Percentiles rank a stretch among this genome's conserved stretches.
Evolutionary conservation across 2,113 vertebrate species (phyloP).

Genomic region (Oncorhynchus keta): DNA sequence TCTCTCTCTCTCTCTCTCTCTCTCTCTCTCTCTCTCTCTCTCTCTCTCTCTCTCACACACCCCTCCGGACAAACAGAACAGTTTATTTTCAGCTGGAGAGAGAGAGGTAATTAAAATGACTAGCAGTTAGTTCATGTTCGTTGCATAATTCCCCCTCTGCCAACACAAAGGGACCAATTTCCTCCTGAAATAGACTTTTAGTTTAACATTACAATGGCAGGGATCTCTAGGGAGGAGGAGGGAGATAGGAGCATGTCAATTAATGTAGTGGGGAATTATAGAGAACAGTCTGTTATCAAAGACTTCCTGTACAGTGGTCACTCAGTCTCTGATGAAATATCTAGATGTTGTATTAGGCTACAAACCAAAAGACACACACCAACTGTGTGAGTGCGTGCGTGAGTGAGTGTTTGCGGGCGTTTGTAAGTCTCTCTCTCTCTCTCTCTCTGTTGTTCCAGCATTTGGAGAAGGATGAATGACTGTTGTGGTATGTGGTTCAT

Average conservation of each 20-base stretch:
- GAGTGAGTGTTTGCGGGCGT: too few relatives aligned
- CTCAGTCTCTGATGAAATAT: not conserved
- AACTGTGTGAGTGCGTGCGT: too few relatives aligned
- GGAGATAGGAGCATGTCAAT: slow-evolving; percentile 64
- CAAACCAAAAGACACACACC: too few relatives aligned
- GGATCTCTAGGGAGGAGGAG: slow-evolving; percentile 50
- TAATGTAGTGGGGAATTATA: slow-evolving; percentile 56
- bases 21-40: slow-evolving; percentile 31
- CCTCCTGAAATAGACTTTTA: slow-evolving; percentile 60
- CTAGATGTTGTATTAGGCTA: too few relatives aligned
- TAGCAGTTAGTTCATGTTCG: slow-evolving; percentile 47
- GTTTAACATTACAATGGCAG: slow-evolving; percentile 61
- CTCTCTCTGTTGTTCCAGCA: not conserved
- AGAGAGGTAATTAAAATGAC: slow-evolving; percentile 71
- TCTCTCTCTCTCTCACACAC: slow-evolving; percentile 2
- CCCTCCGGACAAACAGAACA: slow-evolving; percentile 34
- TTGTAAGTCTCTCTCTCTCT: not conserved
- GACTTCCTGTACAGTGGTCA: not conserved
- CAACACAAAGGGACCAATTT: slow-evolving; percentile 75
- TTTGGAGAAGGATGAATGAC: not conserved
- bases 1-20: slow-evolving; percentile 17
- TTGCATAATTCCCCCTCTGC: slow-evolving; percentile 63
- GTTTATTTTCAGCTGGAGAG: slow-evolving; percentile 47
- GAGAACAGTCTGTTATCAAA: not conserved
- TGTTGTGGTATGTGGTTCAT: not conserved